These are phyloP conservation scores for Geotrypetes seraphini DNA, from an alignment of 2,797 vertebrate genomes.

Conservation along the genomic window DNA sequence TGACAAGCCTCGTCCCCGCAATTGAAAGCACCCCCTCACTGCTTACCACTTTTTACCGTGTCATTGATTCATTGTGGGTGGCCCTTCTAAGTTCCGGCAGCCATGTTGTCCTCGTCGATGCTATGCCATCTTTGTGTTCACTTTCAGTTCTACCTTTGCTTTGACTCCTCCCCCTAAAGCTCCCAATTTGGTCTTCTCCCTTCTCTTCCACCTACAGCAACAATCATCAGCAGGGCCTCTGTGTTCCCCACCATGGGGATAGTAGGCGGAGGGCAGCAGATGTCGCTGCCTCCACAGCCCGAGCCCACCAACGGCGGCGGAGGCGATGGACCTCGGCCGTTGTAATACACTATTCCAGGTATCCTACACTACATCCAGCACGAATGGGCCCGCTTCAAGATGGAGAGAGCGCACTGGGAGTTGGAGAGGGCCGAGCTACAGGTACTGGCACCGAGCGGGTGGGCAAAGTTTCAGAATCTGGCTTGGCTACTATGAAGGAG, in stretches of 20 bases:
- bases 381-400: constrained; percentile 97
- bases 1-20: no score
- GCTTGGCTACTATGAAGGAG: not conserved
- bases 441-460: constrained; percentile 45
- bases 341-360: constrained; percentile 92
- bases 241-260: constrained; percentile 50
- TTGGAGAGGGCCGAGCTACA: constrained; percentile 93
- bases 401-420: constrained; percentile 94
- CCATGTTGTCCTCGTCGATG: no score
- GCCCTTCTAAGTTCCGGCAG: no score
- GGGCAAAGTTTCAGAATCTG: not conserved
- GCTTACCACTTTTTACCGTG: no score
- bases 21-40: no score
- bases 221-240: constrained; percentile 30
- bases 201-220: no score
- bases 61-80: no score
- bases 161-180: no score
- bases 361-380: constrained; percentile 97
- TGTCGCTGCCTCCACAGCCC: constrained; percentile 32
- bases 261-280: constrained; percentile 45
- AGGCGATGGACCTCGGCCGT: constrained; percentile 58
- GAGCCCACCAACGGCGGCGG: constrained; percentile 32
- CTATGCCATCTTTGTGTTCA: no score
- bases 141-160: no score
- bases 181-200: no score